phyloP scores from a whole-genome alignment of 1,140 invertebrate genomes.

The Panagrolaimus sp. region DNA sequence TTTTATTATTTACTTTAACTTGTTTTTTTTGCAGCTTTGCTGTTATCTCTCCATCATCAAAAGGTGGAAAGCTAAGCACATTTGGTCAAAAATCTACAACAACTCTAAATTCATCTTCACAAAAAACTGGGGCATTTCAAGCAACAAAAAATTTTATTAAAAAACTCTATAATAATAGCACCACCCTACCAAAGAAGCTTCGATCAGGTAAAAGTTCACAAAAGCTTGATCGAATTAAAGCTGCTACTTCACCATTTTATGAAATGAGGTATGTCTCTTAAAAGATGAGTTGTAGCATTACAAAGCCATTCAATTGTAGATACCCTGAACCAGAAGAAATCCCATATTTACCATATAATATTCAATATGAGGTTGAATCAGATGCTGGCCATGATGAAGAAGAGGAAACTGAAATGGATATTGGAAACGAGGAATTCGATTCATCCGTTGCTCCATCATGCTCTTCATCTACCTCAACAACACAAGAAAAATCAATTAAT shows the following conservation, averaged over 20 bases:
- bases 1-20: too few species aligned
- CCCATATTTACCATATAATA: slow-evolving; percentile 21
- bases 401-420: neutral
- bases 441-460: slow-evolving; percentile 16
- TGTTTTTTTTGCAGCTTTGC: neutral
- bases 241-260: slow-evolving; percentile 17
- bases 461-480: slow-evolving; percentile 12
- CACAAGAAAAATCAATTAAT: slow-evolving; percentile 5
- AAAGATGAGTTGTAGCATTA: neutral
- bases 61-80: neutral
- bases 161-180: slow-evolving; percentile 16
- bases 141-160: slow-evolving; percentile 23
- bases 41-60: neutral
- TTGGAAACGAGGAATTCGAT: slow-evolving; percentile 13
- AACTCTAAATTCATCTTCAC: neutral
- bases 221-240: slow-evolving; percentile 16
- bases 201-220: slow-evolving; percentile 11
- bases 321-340: slow-evolving; percentile 22
- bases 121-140: slow-evolving; percentile 15
- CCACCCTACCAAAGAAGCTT: slow-evolving; percentile 19
- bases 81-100: neutral
- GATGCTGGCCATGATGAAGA: slow-evolving; percentile 7
- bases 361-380: slow-evolving; percentile 20
- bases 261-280: neutral
- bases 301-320: neutral